Evolutionary conservation across 1,140 invertebrate species (phyloP), one percentile per base, ranked within the genome.

Genomic region (Eriocheir sinensis): DNA sequence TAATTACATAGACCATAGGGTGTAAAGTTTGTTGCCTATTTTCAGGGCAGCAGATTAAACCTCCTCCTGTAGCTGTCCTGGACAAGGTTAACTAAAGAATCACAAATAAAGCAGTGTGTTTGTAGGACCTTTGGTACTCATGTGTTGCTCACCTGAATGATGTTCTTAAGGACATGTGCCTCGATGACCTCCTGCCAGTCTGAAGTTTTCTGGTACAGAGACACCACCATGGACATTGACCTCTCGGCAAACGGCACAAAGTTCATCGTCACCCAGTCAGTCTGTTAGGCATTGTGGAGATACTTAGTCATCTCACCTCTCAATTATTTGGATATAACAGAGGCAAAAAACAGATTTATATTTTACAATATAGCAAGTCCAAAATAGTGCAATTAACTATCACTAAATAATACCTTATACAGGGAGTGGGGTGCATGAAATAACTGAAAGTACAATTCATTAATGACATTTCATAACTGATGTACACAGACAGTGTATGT

Each of bases 171-270:
- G 79, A 99, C 98, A 95, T 98, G 97, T 81, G 98, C 97, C 96
- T 98, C 97, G 89, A 98, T 98, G 12, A 98, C 98, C 95, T 98
- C 97, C 91, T 97, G 96, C 96, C 98, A 98, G 32, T 97, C 97
- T 8, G 98, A 98, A 36, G 98, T 98, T 96, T 98, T 98, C 96
- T 98, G 97, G 97, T 99, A 99, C 48, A 99, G 96, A 96, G 97
- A 98, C 0, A 99, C 98, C 79, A 98, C 98, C 97, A 99, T 98
- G 34, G 97, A 97, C 36, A 99, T 97, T 21, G 98, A 98, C 96
- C 98, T 98, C 96, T 99, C 98, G 95, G 98, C 98, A 97, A 99
- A 99, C 83, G 98, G 98, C 96, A 98, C 98, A 96, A 98, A 98
- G 96, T 98, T 98, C 98, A 98, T 98, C 79, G 97, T 98, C n/a